Evolutionary conservation across 2,113 vertebrate species (phyloP), one percentile per base, ranked within the genome.

Genomic region (Acrocephalus kingi): DNA sequence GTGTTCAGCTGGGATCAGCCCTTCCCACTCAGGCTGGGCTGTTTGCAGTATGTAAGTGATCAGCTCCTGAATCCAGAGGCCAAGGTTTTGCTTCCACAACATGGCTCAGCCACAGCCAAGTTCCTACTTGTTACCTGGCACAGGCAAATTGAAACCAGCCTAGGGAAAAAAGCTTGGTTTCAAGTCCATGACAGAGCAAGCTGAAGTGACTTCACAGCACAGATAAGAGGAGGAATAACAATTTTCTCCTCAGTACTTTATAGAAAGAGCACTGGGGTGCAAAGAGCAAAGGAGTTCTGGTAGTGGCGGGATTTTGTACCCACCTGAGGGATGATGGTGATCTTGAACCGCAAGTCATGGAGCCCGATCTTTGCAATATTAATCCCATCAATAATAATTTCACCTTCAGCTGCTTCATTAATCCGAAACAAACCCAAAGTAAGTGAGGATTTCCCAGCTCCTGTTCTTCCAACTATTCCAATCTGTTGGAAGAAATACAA

Each of bases 281-380:
- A 77, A 51, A 62, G n/a, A 63, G 18, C 23, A 27, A 67, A 22
- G 7, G 3, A 61, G 31, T 18, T 83, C 18, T 69, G 58, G 24
- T 7, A 46, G 51, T 2, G 11, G 37, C n/a, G 61, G 45, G 52
- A 62, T 49, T 85, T 45, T 7, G 2, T 10, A 51, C 61, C 15
- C 33, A 99, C 99, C 99, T 99, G 99, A 19, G 99, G 99, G 72
- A 99, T 99, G 92, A 99, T 99, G 89, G 99, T 99, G 95, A 99
- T 98, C 95, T 98, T 98, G 93, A 99, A 99, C 48, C 99, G 97
- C 6, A 99, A 98, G 27, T 99, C 98, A 11, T 99, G 99, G 10
- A 99, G 98, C 19, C 99, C 99, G 2, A 99, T 98, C 64, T 97
- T 93, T 43, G 99, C 97, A 11, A 99, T 99, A 96, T 99, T 98